Conservation (phyloP, 2,113 vertebrate genomes). For the Melanocharis versteri region DNA sequence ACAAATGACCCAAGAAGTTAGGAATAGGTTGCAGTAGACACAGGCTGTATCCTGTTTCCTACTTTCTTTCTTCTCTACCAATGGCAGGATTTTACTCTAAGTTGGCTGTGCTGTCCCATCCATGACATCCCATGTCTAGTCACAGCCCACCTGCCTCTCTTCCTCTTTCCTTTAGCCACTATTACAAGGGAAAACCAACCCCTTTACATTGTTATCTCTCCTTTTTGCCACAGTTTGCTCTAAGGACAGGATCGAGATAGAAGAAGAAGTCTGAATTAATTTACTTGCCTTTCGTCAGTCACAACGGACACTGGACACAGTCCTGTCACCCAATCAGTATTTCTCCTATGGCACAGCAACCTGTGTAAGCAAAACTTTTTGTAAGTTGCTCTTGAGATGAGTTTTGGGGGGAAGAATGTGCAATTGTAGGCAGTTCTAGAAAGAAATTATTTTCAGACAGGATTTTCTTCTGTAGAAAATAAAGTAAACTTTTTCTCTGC, state of each 20-base stretch:
- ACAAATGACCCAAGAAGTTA: not conserved
- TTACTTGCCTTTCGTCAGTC: not conserved
- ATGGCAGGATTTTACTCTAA: not conserved
- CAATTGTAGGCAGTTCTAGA: not conserved
- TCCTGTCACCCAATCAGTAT: not conserved
- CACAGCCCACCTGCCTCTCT: not conserved
- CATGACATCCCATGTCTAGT: not conserved
- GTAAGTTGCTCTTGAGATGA: not conserved
- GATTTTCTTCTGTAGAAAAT: not conserved
- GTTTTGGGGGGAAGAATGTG: not conserved
- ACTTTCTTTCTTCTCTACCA: not conserved
- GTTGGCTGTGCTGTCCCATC: not conserved
- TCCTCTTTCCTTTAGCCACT: not conserved
- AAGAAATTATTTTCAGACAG: conserved; percentile 14
- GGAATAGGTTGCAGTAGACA: not conserved
- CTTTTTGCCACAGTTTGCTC: not conserved
- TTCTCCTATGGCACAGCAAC: not conserved
- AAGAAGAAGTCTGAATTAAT: not conserved
- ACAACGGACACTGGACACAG: not conserved
- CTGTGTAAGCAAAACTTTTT: not conserved
- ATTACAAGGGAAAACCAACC: not conserved
- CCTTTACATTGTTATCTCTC: not conserved
- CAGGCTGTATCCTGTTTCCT: not conserved
- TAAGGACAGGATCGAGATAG: not conserved
- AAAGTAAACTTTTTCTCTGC: conserved; percentile 29